phyloP scores from a whole-genome alignment of 2,888 invertebrate species.

The Camponotus fellah region DNA sequence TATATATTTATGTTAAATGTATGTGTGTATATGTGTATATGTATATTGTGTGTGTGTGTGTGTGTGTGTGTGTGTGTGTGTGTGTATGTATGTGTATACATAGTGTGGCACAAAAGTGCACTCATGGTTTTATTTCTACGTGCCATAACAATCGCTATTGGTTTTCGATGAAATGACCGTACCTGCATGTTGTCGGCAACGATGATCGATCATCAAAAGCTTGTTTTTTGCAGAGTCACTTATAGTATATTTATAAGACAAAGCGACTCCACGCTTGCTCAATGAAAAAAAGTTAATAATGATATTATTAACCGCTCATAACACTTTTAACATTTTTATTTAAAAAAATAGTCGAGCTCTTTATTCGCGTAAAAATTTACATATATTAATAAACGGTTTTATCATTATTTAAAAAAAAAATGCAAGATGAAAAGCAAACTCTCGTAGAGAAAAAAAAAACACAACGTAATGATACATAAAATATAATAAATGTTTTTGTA shows the following conservation, averaged over 20 bases:
- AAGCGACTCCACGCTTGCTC: slow-evolving; percentile 13
- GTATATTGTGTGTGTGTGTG: not conserved
- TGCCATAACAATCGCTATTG: slow-evolving; percentile 48
- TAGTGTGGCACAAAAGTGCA: slow-evolving; percentile 1
- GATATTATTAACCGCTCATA: slow-evolving; percentile 42
- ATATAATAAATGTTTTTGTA: not conserved
- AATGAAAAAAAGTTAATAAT: slow-evolving; percentile 44
- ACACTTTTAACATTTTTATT: slow-evolving; percentile 44
- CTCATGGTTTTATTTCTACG: slow-evolving; percentile 37
- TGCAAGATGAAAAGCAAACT: not conserved
- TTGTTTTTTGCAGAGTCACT: slow-evolving; percentile 4
- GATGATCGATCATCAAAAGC: slow-evolving; percentile 41
- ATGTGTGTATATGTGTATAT: not conserved
- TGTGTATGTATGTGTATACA: not conserved
- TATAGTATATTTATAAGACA: slow-evolving; percentile 24
- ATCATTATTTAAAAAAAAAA: not conserved
- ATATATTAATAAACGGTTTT: not conserved
- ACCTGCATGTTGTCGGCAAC: slow-evolving; percentile 4
- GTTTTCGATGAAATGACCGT: slow-evolving; percentile 62
- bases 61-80: not conserved
- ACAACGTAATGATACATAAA: not conserved
- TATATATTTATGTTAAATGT: slow-evolving; percentile 2
- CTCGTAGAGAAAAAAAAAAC: not conserved
- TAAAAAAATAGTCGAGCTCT: slow-evolving; percentile 17
- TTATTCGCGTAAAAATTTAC: slow-evolving; percentile 15